A percentile compares a stretch with the other conserved stretches of the same genome.
phyloP scores from a whole-genome alignment of 2,113 vertebrate genomes.

The Aleadryas rufinucha region DNA sequence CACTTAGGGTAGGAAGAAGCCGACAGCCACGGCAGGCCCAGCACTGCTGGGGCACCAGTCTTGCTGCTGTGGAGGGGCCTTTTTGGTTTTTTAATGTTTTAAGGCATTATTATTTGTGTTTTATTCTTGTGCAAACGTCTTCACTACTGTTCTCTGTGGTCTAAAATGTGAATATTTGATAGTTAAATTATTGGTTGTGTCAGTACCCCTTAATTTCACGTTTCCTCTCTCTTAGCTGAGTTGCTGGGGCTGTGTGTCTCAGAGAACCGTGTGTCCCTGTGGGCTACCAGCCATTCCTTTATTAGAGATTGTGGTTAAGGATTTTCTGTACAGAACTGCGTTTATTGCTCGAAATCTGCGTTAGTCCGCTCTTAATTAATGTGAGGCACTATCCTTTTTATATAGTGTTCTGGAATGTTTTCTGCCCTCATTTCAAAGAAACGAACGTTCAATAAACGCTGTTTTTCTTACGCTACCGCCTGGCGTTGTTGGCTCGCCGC shows the following conservation, averaged over 20 bases:
- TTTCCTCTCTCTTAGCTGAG: background rate
- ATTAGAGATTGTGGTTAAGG: background rate
- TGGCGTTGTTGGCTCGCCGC: rapidly evolving
- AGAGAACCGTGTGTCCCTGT: rapidly evolving
- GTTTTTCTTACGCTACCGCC: rapidly evolving
- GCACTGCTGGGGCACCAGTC: background rate
- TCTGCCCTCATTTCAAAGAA: too few relatives aligned
- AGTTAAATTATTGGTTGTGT: background rate
- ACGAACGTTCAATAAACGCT: background rate
- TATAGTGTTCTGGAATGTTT: background rate
- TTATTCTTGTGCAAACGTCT: background rate
- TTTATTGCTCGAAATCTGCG: background rate
- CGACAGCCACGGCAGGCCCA: rapidly evolving
- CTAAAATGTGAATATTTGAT: background rate
- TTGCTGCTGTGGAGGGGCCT: background rate
- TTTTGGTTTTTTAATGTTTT: background rate
- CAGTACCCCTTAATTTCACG: background rate
- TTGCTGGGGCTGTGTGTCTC: rapidly evolving
- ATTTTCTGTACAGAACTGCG: background rate
- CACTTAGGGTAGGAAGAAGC: background rate
- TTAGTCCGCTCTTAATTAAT: too few relatives aligned
- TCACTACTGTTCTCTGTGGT: background rate
- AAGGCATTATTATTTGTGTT: background rate
- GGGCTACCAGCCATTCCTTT: rapidly evolving
- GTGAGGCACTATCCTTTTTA: background rate